These are phyloP conservation scores for Leucoraja erinaceus DNA, from an alignment of 2,113 vertebrate species.

Conservation along the genomic window DNA sequence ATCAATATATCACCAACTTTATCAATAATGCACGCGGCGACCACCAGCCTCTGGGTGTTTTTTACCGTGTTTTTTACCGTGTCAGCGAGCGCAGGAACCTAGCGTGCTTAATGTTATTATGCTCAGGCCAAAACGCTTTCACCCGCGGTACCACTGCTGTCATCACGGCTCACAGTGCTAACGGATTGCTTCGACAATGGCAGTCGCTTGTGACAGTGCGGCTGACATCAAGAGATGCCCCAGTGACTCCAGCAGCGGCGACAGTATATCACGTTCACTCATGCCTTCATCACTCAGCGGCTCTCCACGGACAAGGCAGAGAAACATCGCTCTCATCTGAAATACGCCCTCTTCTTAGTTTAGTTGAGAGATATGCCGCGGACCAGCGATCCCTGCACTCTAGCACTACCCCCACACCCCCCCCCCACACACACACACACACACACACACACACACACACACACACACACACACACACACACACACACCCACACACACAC, in stretches of 20 bases:
- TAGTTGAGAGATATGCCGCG: no score
- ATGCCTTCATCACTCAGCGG: background rate
- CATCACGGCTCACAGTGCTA: conserved; percentile 2
- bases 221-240: background rate
- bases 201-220: background rate
- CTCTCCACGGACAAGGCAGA: background rate
- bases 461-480: no score
- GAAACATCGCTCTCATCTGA: background rate
- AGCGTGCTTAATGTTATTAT: background rate
- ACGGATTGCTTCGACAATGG: background rate
- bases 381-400: no score
- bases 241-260: background rate
- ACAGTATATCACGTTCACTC: background rate
- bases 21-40: no score
- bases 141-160: background rate
- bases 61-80: no score
- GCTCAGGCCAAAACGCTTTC: background rate
- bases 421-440: no score
- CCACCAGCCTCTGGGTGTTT: no score
- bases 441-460: no score
- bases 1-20: no score
- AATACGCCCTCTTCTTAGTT: background rate
- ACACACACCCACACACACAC: no score
- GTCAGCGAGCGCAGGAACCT: background rate
- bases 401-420: no score